A percentile compares a stretch with the other conserved stretches of the same genome.
These are phyloP conservation scores for Platynereis dumerilii DNA, from an alignment of 2,888 invertebrate species.

Conservation along the genomic window DNA sequence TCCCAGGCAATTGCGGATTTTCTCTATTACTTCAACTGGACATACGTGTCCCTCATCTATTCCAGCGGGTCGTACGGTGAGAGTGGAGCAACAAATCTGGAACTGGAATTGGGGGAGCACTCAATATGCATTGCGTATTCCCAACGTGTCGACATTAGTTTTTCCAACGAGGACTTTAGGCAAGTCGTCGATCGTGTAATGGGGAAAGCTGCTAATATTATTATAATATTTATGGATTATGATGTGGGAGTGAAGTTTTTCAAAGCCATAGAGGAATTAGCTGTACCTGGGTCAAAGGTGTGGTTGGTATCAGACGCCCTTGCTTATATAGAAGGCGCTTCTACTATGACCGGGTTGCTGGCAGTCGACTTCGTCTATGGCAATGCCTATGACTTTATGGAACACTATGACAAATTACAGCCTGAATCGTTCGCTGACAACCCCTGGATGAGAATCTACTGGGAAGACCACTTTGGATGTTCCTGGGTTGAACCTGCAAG, in stretches of 20 bases:
- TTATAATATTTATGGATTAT: not conserved
- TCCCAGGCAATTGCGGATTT: conserved; percentile 18
- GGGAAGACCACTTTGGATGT: too few relatives aligned
- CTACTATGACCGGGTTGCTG: not conserved
- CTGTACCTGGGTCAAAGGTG: too few relatives aligned
- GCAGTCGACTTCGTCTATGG: conserved; percentile 1
- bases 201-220: not conserved
- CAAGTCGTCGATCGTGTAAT: not conserved
- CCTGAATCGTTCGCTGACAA: too few relatives aligned
- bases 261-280: not conserved
- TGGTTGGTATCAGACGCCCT: conserved; percentile 3
- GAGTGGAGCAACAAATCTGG: conserved; percentile 11
- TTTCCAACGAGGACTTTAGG: not conserved
- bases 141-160: not conserved
- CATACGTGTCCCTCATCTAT: conserved; percentile 18
- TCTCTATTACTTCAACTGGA: conserved; percentile 16
- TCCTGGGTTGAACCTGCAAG: too few relatives aligned
- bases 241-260: not conserved
- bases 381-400: not conserved
- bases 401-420: not conserved
- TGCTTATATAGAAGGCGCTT: not conserved
- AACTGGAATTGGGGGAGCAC: not conserved
- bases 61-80: conserved; percentile 21
- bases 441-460: too few relatives aligned
- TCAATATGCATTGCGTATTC: conserved; percentile 13